Evolutionary conservation across 2,888 invertebrate genomes (phyloP), one percentile per base, ranked within the genome.

Genomic region (Aplocera efformata): DNA sequence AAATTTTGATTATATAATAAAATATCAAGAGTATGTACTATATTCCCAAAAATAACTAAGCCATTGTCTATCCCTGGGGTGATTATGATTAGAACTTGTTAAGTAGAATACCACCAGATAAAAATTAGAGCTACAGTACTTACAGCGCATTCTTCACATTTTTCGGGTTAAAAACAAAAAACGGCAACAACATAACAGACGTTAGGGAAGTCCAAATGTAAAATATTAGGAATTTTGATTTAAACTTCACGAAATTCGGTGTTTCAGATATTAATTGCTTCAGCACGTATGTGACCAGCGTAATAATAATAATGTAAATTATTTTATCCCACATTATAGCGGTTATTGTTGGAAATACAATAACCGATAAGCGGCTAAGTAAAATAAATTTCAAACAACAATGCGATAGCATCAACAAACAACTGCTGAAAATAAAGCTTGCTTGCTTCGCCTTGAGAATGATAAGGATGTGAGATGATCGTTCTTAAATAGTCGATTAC

Each of bases 81-180:
- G 13, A 17, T 3, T 17, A 17, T 5, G 13, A 3, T 17, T 17
- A 17, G 13, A 17, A 3, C 2, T 17, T 17, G 13, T 17, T 17
- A 17, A 5, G 13, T n/a, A n/a, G n/a, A n/a, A n/a, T n/a, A n/a
- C 3, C 20, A 28, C 11, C 8, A 22, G 26, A 22, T 10, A 20
- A 21, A 36, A 27, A 17, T 3, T 20, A 13, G 27, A 31, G 13
- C 10, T 10, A 7, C 11, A 10, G 40, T 79, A 90, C 90, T 89
- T 72, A 90, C 90, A 88, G 56, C 20, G 84, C 80, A 64, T 90
- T 90, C 51, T 83, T 86, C 9, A 90, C 89, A 55, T 84, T 89
- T 70, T 79, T 88, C 1, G 88, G 88, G 47, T 85, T 84, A 46
- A 89, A 83, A 38, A 84, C 80, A 56, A 88, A 89, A 63, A 88